phyloP scores from a whole-genome alignment of 2,888 invertebrate genomes.

The Trichogramma evanescens region DNA sequence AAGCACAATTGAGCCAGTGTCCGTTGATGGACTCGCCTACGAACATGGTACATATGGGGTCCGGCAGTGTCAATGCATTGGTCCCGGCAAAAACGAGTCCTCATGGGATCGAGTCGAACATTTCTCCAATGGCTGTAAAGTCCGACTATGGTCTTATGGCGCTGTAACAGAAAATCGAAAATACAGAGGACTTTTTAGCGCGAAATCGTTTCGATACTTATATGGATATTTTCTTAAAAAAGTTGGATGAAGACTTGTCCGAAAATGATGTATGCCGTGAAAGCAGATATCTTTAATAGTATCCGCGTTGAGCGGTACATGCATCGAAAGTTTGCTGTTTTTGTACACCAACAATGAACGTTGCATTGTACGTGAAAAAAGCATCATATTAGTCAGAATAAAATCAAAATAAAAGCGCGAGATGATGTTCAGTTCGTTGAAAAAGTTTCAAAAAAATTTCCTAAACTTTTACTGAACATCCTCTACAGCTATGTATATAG shows the following conservation, averaged over 20 bases:
- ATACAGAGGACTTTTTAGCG: neutral
- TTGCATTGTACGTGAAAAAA: no score
- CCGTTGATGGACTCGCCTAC: conserved; percentile 37
- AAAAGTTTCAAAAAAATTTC: neutral
- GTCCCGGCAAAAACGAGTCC: conserved; percentile 42
- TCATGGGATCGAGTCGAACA: conserved; percentile 34
- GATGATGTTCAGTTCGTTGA: neutral
- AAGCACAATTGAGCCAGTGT: conserved; percentile 46
- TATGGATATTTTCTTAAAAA: no score
- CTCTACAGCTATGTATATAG: neutral
- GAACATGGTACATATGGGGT: conserved; percentile 37
- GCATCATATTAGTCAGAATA: no score
- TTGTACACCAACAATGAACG: no score
- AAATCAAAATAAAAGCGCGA: no score
- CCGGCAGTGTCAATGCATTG: conserved; percentile 43
- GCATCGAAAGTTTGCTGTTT: no score
- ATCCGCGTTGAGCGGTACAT: no score
- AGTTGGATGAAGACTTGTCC: no score
- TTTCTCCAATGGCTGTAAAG: conserved; percentile 61
- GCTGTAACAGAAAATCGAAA: conserved; percentile 50
- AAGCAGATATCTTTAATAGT: no score
- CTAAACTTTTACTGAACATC: conserved; percentile 15
- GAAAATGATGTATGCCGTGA: no score
- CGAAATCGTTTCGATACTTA: no score
- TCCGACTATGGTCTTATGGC: conserved; percentile 84